phyloP scores from a whole-genome alignment of 2,797 vertebrate species.

The Saguinus oedipus region DNA sequence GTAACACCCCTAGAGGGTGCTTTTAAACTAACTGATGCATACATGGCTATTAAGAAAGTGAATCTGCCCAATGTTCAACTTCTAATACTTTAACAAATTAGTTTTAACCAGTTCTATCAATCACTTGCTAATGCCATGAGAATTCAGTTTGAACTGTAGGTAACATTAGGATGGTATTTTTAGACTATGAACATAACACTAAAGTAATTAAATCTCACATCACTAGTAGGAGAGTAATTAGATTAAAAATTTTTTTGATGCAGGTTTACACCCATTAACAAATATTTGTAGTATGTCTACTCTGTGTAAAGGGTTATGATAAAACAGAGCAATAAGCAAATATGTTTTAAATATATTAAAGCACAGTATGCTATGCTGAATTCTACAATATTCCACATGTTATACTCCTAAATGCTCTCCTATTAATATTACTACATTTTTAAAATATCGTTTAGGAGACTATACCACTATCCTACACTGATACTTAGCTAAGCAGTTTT shows the following conservation, averaged over 20 bases:
- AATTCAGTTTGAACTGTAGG: constrained; percentile 41
- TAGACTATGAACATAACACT: constrained; percentile 16
- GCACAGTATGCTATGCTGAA: not conserved
- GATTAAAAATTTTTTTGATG: constrained; percentile 30
- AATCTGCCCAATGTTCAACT: constrained; percentile 43
- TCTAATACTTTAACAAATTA: constrained; percentile 57
- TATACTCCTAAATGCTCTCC: not conserved
- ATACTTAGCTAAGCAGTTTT: constrained; percentile 79
- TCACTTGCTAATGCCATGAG: constrained; percentile 12
- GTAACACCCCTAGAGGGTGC: constrained; percentile 5
- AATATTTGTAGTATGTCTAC: constrained; percentile 29
- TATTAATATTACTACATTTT: constrained; percentile 49
- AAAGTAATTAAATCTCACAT: constrained; percentile 47
- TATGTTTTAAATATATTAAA: constrained; percentile 28
- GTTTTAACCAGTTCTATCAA: constrained; percentile 45
- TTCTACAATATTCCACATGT: not conserved
- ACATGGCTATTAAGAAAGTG: constrained; percentile 41
- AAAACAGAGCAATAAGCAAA: constrained; percentile 35
- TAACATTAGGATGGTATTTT: constrained; percentile 20
- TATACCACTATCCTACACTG: constrained; percentile 65
- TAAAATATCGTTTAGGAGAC: constrained; percentile 24
- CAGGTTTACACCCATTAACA: constrained; percentile 54
- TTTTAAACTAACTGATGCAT: constrained; percentile 57
- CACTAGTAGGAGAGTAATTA: constrained; percentile 35
- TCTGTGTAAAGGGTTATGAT: not conserved